Evolutionary conservation across 2,888 invertebrate genomes (phyloP), one percentile per base, ranked within the genome.

Genomic region (Eristalinus sepulchralis): DNA sequence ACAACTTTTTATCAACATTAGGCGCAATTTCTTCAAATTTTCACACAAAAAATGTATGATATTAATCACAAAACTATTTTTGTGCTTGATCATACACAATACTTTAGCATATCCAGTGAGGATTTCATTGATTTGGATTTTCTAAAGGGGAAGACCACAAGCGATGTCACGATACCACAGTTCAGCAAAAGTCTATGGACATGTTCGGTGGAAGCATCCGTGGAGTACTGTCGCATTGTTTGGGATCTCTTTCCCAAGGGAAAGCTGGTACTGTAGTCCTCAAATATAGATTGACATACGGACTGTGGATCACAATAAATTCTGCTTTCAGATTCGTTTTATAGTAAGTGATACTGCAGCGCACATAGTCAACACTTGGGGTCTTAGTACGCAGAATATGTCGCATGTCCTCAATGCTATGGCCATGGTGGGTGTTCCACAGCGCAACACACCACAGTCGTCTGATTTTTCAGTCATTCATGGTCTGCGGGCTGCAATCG

Each of bases 181-280:
- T 96, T 99, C 84, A 96, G 96, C 86, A 99, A 99, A 93, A 97
- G 97, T 0, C 92, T 99, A 72, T 99, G 99, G 99, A 99, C 98
- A 0, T 98, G 97, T 90, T 97, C 97, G 88, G 97, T 99, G 0
- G 99, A 99, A 94, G 96, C 98, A 1, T 96, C 98, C 0, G 95
- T 99, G 81, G 99, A 99, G 92, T 99, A 99, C 91, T 98, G 98
- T 90, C 95, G 99, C 27, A 97, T 99, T 89, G 97, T 98, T 0
- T 98, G 98, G 97, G 99, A 99, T 93, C 94, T 99, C n/a, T 99
- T 98, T 93, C 98, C 98, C 0, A 95, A 95, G 81, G 97, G 96
- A 82, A 97, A 98, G 94, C 93, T 97, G 92, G 97, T 97, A 93
- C 91, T 93, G 83, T 59, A 22, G 67, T 11, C 33, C 0, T 20